Evolutionary conservation across 2,797 vertebrate species (phyloP).

Genomic region (Poecile montanus): DNA sequence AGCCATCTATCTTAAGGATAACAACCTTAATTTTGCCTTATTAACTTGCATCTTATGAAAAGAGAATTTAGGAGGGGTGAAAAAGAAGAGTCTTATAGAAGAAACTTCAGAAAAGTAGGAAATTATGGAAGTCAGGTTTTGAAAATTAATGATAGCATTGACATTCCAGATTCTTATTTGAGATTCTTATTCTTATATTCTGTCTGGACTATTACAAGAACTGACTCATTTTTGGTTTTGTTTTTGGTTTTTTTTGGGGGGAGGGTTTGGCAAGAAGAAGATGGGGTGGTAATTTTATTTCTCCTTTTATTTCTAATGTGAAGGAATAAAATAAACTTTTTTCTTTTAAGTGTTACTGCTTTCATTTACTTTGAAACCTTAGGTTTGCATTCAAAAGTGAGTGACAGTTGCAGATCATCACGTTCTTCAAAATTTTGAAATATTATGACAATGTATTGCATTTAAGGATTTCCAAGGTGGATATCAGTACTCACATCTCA

Average conservation of each 20-base stretch:
- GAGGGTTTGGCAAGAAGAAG: too few species aligned
- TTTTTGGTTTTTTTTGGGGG: background rate
- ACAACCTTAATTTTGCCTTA: background rate
- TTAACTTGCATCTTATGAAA: background rate
- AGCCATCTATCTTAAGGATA: background rate
- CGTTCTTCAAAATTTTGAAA: background rate
- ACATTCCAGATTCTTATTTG: background rate
- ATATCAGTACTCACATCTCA: background rate
- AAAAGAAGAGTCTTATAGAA: background rate
- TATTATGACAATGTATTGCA: background rate
- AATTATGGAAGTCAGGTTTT: background rate
- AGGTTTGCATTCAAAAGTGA: background rate
- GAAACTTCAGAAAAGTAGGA: background rate
- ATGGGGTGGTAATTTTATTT: background rate
- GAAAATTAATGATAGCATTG: background rate
- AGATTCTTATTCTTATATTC: background rate
- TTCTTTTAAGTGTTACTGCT: background rate
- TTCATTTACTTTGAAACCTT: background rate
- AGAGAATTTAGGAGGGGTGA: background rate
- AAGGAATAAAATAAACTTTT: background rate
- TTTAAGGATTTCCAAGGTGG: background rate
- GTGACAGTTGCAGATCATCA: background rate
- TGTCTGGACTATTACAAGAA: background rate
- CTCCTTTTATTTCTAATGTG: background rate
- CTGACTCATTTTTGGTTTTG: too few species aligned